Evolutionary conservation across 2,797 vertebrate species (phyloP), one percentile per base, ranked within the genome.

Genomic region (Toxotes lorentzi): DNA sequence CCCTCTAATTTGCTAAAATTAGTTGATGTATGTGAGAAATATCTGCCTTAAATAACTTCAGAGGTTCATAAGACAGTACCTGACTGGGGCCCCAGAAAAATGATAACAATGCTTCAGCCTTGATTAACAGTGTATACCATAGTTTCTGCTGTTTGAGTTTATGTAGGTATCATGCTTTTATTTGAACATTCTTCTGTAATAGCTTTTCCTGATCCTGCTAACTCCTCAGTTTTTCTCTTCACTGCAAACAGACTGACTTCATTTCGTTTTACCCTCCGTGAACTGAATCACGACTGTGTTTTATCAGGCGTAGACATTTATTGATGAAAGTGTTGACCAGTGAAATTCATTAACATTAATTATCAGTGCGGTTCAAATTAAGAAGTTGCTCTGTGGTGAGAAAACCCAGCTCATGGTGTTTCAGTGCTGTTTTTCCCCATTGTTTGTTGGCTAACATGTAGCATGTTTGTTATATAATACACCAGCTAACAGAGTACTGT

Each of bases 331-430:
- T 32, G 14, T 57, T 2, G 34, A 17, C 32, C 47, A 40, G 45
- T 61, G 32, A 41, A 30, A 10, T 2, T 59, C 30, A 19, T 59
- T 17, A n/a, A 53, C 12, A 34, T 21, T 21, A n/a, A 40, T 72
- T 35, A 51, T 51, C 58, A 51, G 10, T 51, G 21, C 0, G 19
- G 13, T 58, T 61, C 2, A 38, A 48, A 71, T 71, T 51, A 71
- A 51, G 3, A 50, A 50, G 45, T 40, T 51, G 32, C 69, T 51
- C 23, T 50, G 17, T 71, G 57, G 57, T 50, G 59, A 54, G 40
- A 21, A 35, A 59, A 54, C 21, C 7, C 50, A 45, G 24, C 38
- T 73, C 7, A 1, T 41, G 34, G 32, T 48, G 41, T 47, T 59
- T n/a, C 12, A n/a, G 32, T 24, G 60, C 41, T 38, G 27, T 35